These are phyloP conservation scores for Bathynomus jamesi DNA, from an alignment of 1,140 invertebrate genomes.

Conservation along the genomic window DNA sequence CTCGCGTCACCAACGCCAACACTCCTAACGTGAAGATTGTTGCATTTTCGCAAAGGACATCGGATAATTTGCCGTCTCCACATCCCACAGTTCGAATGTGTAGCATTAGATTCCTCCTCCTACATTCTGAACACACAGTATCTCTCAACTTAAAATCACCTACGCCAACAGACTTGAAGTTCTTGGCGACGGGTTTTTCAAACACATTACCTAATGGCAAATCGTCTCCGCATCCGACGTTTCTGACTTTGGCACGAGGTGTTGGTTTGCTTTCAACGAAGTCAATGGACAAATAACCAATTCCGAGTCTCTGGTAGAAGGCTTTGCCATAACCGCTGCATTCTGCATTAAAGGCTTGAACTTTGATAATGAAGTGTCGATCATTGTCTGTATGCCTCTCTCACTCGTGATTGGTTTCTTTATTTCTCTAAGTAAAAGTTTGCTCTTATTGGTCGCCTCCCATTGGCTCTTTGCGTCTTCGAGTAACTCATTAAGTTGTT, in stretches of 20 bases:
- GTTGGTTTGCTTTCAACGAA: not conserved
- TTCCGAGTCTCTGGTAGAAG: constrained; percentile 45
- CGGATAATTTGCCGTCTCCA: constrained; percentile 31
- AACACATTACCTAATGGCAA: not conserved
- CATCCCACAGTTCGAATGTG: constrained; percentile 25
- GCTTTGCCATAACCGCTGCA: constrained; percentile 41
- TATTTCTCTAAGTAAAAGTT: not conserved
- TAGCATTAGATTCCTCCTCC: not conserved
- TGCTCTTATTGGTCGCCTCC: constrained; percentile 12
- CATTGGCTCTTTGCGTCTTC: constrained; percentile 20
- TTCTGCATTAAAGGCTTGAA: constrained; percentile 20
- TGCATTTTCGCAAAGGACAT: constrained; percentile 30
- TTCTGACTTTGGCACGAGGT: not conserved
- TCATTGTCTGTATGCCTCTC: not conserved
- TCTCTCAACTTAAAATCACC: not conserved
- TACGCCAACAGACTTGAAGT: not conserved
- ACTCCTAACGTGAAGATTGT: constrained; percentile 15
- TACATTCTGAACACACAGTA: not conserved
- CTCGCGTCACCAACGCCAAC: constrained; percentile 20
- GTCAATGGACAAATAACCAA: constrained; percentile 40
- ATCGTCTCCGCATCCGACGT: not conserved
- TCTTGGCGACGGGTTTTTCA: not conserved
- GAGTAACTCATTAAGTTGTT: constrained; percentile 26
- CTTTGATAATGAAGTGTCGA: not conserved
- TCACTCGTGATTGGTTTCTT: not conserved